Base-by-base conservation (phyloP, 2,888 invertebrate genomes). In the Aplocera efformata region DNA sequence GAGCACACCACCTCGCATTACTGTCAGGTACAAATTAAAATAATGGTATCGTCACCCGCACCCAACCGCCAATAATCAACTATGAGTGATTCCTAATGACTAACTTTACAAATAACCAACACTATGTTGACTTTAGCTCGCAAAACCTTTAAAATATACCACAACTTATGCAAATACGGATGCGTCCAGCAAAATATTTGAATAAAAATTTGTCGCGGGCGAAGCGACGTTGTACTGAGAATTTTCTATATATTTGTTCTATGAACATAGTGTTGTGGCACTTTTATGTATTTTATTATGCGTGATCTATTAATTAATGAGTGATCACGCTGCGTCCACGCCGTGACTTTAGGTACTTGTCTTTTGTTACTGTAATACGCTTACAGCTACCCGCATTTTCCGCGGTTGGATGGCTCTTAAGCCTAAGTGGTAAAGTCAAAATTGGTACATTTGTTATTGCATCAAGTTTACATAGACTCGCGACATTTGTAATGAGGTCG, bases 31-130 rank as follows among this genome's bases (percentile, higher is more conserved):
- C 66, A 60, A 43, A 52, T 37, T 38, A 42, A 42, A 32, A 43
- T 29, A n/a, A 23, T 34, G 36, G 28, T 10, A 33, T 31, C 32
- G 60, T 56, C 75, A 68, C 65, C 76, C 76, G 67, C 71, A 59
- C 73, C 73, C 67, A 59, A 63, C 60, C 60, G 58, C 69, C 64
- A 65, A 68, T 79, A 81, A 83, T 80, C 74, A 73, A 56, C 68
- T 74, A 70, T 72, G 75, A 78, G 62, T 72, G 76, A 79, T 71
- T 62, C 45, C 47, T 59, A 58, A 74, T 79, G 75, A 78, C 75
- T 76, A 76, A 78, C 71, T 71, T 69, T 71, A 74, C 77, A 77
- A 81, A 82, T 54, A 77, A 52, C 69, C 72, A 74, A 64, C 63
- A 70, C 66, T 63, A 57, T 80, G 69, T 80, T 79, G 64, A 77